phyloP scores from a whole-genome alignment of 2,888 invertebrate genomes.

The Meandrusa payeni region DNA sequence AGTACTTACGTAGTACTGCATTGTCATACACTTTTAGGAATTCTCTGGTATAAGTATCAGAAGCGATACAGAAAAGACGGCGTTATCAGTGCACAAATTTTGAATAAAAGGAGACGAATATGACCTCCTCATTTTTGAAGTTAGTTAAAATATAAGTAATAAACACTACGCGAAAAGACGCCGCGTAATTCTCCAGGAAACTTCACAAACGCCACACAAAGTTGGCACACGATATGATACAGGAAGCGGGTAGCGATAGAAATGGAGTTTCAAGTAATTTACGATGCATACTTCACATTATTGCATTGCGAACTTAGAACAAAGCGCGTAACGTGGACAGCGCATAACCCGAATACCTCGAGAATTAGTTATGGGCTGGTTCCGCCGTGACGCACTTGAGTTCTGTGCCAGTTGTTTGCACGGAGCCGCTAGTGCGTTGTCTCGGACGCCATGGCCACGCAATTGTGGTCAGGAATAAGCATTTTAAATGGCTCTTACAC shows the following conservation, averaged over 20 bases:
- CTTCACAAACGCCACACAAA: constrained; percentile 11
- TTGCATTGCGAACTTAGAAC: constrained; percentile 15
- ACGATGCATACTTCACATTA: constrained; percentile 5
- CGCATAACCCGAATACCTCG: constrained; percentile 15
- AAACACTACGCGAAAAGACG: constrained; percentile 2
- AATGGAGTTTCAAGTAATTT: constrained; percentile 15
- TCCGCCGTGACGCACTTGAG: neutral
- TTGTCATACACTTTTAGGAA: too few species aligned
- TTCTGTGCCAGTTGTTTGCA: constrained; percentile 9
- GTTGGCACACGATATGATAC: constrained; percentile 19
- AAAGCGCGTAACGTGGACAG: constrained; percentile 5
- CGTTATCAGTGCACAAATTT: too few species aligned
- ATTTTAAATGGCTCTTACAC: too few species aligned
- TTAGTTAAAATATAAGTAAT: constrained; percentile 1
- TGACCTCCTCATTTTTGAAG: neutral
- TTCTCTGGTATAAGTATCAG: too few species aligned
- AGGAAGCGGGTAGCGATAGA: constrained; percentile 19
- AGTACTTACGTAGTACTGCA: too few species aligned
- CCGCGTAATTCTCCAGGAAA: constrained; percentile 7
- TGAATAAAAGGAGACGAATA: too few species aligned
- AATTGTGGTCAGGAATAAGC: too few species aligned
- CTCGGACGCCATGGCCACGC: too few species aligned
- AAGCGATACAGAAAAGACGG: too few species aligned
- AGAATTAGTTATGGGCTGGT: constrained; percentile 16
- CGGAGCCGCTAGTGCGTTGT: neutral